Conservation (phyloP, 2,888 invertebrate genomes). For the Hypomecis punctinalis region DNA sequence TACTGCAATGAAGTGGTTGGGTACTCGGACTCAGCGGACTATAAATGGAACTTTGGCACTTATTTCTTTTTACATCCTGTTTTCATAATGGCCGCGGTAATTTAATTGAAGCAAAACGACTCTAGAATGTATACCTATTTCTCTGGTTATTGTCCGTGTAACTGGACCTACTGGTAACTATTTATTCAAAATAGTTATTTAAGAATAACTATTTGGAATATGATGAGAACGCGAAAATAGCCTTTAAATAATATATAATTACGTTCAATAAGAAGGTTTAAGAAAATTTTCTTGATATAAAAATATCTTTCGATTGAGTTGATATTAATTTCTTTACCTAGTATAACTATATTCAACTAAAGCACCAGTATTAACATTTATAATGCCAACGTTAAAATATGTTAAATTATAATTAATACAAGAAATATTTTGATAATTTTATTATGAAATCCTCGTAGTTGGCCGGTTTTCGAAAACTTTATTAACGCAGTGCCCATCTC, state of each 20-base stretch:
- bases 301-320: too few relatives aligned
- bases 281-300: too few relatives aligned
- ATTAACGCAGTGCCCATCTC: constrained; percentile 10
- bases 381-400: too few relatives aligned
- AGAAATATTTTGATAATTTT: not conserved
- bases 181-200: too few relatives aligned
- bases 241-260: too few relatives aligned
- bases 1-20: constrained; percentile 1
- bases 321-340: too few relatives aligned
- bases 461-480: constrained; percentile 1
- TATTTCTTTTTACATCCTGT: constrained; percentile 16
- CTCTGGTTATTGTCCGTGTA: not conserved
- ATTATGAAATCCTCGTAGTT: not conserved
- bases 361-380: too few relatives aligned
- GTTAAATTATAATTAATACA: too few relatives aligned
- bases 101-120: not conserved
- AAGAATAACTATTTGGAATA: not conserved
- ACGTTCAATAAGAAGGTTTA: too few relatives aligned
- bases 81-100: not conserved
- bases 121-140: not conserved
- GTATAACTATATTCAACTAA: too few relatives aligned
- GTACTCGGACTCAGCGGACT: constrained; percentile 3
- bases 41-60: constrained; percentile 15
- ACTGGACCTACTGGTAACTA: not conserved
- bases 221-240: too few relatives aligned